Percentiles rank a stretch among this genome's conserved stretches.
Conservation (phyloP, 2,113 vertebrate species). For the Otus sunia region DNA sequence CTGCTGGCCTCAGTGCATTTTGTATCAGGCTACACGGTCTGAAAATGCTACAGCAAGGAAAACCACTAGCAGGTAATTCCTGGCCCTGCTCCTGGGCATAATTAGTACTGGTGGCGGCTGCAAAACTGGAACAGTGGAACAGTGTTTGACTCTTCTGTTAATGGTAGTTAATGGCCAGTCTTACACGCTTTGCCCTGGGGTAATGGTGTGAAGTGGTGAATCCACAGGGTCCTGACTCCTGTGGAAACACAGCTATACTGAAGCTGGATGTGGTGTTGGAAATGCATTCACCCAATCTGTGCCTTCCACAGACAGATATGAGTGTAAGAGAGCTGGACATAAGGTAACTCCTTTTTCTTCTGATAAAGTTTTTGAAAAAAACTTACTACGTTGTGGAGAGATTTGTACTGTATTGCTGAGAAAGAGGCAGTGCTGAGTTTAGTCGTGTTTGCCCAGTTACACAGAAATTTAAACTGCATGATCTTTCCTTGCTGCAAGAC, state of each 20-base stretch:
- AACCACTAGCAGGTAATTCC: rapidly evolving
- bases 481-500: not conserved
- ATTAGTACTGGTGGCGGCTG: not conserved
- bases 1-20: rapidly evolving
- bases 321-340: not conserved
- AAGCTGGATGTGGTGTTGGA: not conserved
- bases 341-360: not conserved
- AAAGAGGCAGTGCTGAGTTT: not conserved
- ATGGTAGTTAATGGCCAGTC: rapidly evolving
- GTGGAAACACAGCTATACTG: rapidly evolving
- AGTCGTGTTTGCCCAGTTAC: not conserved
- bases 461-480: not conserved
- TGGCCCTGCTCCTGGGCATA: rapidly evolving
- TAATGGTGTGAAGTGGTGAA: rapidly evolving
- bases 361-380: not conserved
- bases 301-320: not conserved
- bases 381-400: not conserved
- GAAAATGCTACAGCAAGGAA: not conserved
- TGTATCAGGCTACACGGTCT: not conserved
- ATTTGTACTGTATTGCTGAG: not conserved
- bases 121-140: not conserved
- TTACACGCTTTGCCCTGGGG: rapidly evolving
- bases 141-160: not conserved
- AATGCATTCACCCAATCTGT: not conserved
- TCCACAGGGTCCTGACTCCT: not conserved